Base-by-base conservation (phyloP, 2,113 vertebrate species). In the Sialia sialis region DNA sequence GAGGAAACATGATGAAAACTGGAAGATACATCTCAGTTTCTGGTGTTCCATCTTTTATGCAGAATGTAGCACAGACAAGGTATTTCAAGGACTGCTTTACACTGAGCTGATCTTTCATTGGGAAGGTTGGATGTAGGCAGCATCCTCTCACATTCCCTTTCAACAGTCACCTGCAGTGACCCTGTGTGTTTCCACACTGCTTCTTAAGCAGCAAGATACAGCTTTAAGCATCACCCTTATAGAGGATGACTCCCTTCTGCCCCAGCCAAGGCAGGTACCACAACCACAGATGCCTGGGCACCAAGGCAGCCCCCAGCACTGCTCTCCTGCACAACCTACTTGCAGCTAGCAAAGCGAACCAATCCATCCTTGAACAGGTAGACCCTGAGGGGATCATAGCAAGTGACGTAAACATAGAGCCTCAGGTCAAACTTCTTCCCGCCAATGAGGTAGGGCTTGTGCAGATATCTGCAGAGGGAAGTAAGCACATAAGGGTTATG, bases 321-420 rank as follows among this genome's bases (percentile, higher is more conserved):
- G 3, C 68, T 44, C 27, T 52, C 58, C 63, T 25, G 2, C 27
- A 54, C 30, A 51, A 98, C 99, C 83, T 96, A 99, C 99, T 99
- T 99, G 99, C 99, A 99, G 98, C 99, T 99, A 58, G 99, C 99
- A 90, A 99, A 99, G 77, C 99, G 99, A 92, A 99, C 99, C 23
- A 99, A 97, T 90, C 99, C 99, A 19, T 99, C 99, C 26, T 98
- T 98, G 97, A 99, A 99, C 96, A 99, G 97, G 97, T 99, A 99
- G 93, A 99, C 96, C 70, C 99, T 96, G 11, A 99, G 99, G 32
- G 99, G 99, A 96, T 99, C 98, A 0, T 99, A 99, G 92, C 98
- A 99, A 7, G 99, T 98, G 95, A 99, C 98, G 0, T 99, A 99
- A 95, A 99, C 99, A 19, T 99, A 99, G 96, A 99, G 98, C 76